Evolutionary conservation across 2,113 vertebrate species (phyloP).

Genomic region (Syngnathus floridae): DNA sequence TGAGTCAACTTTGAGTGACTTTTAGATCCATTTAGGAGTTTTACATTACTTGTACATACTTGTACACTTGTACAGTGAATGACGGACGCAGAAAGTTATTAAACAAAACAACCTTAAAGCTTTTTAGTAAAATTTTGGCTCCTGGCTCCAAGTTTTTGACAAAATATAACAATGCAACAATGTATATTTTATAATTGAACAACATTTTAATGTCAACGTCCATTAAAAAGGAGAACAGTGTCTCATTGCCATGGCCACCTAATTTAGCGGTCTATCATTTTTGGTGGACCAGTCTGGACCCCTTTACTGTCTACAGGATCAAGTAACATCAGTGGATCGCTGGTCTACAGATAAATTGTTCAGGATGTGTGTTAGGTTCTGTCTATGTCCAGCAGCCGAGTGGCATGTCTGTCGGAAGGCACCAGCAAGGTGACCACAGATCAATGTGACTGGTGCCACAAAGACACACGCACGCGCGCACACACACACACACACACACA

Average conservation of each 20-base stretch:
- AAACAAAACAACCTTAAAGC: too few species aligned
- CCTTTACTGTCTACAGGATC: background rate
- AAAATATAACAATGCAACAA: background rate
- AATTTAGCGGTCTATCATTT: background rate
- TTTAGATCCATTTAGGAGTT: background rate
- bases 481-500: background rate
- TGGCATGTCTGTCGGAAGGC: constrained; percentile 22
- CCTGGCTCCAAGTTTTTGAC: background rate
- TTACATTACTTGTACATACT: background rate
- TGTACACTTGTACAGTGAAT: background rate
- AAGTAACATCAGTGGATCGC: background rate
- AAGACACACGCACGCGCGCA: background rate
- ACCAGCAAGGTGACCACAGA: constrained; percentile 34
- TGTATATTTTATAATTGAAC: too few species aligned
- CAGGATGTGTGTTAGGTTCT: constrained; percentile 2
- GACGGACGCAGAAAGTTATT: too few species aligned
- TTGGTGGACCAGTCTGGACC: background rate
- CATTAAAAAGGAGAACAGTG: background rate
- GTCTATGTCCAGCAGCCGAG: constrained; percentile 6
- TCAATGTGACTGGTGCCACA: constrained; percentile 40
- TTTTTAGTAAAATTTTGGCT: background rate
- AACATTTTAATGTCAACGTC: background rate
- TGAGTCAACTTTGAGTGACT: background rate
- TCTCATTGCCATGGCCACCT: background rate
- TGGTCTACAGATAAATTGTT: background rate